Percentiles rank a stretch among this genome's conserved stretches.
Evolutionary conservation across 2,888 invertebrate species (phyloP).

Genomic region (Andrena minutula): DNA sequence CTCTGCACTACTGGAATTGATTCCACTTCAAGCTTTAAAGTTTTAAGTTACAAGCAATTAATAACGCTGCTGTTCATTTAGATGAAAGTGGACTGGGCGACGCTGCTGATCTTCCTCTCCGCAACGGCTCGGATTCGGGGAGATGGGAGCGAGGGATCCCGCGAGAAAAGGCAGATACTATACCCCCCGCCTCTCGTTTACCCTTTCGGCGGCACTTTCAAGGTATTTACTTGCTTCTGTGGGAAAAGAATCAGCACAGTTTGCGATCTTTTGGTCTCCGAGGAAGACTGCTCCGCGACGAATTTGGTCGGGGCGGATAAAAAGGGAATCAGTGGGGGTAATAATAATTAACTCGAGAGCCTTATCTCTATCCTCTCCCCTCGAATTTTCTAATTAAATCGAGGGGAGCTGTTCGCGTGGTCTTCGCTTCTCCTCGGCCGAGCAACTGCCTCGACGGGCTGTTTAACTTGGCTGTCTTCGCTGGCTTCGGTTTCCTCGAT

Average conservation of each 20-base stretch:
- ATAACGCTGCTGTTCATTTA: slow-evolving; percentile 1
- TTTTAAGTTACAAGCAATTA: not conserved
- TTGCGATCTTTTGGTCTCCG: not conserved
- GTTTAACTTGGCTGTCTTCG: slow-evolving; percentile 51
- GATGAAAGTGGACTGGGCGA: slow-evolving; percentile 10
- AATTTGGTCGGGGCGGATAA: not conserved
- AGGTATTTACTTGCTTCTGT: slow-evolving; percentile 82
- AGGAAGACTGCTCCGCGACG: not conserved
- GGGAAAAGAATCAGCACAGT: not conserved
- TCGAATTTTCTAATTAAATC: slow-evolving; percentile 66
- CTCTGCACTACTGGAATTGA: not conserved
- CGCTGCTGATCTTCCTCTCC: slow-evolving; percentile 14
- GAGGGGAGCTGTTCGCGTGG: slow-evolving; percentile 49
- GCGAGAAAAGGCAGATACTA: slow-evolving; percentile 65
- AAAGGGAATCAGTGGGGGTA: not conserved
- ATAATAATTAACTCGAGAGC: slow-evolving; percentile 63
- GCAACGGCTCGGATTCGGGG: not conserved
- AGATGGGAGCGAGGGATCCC: not conserved
- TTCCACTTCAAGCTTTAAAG: not conserved
- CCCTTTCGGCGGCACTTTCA: slow-evolving; percentile 87
- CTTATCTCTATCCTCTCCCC: slow-evolving; percentile 32
- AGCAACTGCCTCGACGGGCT: slow-evolving; percentile 45
- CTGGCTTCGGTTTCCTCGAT: slow-evolving; percentile 26
- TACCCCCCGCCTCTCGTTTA: slow-evolving; percentile 86
- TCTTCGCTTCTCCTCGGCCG: slow-evolving; percentile 35